phyloP scores from a whole-genome alignment of 1,140 invertebrate species.

The Drosophila yakuba region DNA sequence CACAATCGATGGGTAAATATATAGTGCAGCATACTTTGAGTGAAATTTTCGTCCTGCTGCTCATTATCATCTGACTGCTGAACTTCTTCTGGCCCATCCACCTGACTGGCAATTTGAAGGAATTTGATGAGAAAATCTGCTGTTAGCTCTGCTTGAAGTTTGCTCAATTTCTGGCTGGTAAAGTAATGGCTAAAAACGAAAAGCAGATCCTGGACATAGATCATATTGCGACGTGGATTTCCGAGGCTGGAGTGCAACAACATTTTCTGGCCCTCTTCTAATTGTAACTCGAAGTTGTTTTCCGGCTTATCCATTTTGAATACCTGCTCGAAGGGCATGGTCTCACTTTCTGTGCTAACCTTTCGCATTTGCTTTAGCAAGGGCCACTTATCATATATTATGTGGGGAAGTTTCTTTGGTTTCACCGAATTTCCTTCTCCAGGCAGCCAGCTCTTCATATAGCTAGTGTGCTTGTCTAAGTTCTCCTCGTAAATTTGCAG shows the following conservation, averaged over 20 bases:
- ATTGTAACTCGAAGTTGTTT: conserved; percentile 52
- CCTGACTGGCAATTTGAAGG: conserved; percentile 58
- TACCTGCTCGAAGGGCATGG: conserved; percentile 38
- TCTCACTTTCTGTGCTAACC: background rate
- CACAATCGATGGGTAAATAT: conserved; percentile 63
- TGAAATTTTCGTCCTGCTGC: conserved; percentile 35
- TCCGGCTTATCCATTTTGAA: conserved; percentile 34
- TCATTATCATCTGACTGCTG: conserved; percentile 19
- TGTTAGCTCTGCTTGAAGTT: conserved; percentile 41
- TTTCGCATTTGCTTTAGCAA: conserved; percentile 42
- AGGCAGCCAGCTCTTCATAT: conserved; percentile 67
- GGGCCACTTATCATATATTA: conserved; percentile 39
- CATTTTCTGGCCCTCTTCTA: conserved; percentile 53
- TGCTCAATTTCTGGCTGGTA: conserved; percentile 35
- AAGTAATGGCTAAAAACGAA: conserved; percentile 57
- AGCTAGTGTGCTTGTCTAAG: conserved; percentile 33
- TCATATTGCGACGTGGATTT: conserved; percentile 64
- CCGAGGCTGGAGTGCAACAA: conserved; percentile 43
- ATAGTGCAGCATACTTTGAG: conserved; percentile 67
- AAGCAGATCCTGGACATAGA: conserved; percentile 71
- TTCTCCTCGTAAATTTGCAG: conserved; percentile 50
- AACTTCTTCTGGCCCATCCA: conserved; percentile 29
- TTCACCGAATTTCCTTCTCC: background rate
- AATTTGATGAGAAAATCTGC: conserved; percentile 64
- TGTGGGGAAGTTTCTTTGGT: conserved; percentile 19